Conservation (phyloP, 2,113 vertebrate genomes). For the Trochalopteron elliotii region DNA sequence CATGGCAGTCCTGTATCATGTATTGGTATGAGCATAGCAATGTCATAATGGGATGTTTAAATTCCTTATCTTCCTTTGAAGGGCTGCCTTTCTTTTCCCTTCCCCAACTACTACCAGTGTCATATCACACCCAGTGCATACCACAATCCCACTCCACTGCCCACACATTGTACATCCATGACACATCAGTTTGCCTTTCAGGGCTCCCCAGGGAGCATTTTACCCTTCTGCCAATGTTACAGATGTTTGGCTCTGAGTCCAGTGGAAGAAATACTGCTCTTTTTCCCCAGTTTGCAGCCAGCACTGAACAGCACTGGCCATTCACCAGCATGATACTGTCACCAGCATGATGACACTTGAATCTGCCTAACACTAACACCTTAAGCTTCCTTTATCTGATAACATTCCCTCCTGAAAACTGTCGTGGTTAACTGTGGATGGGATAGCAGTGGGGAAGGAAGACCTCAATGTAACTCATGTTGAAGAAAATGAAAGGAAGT, state of each 20-base stretch:
- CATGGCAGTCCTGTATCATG: not conserved
- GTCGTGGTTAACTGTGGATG: not conserved
- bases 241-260: not conserved
- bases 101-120: not conserved
- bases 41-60: not conserved
- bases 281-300: not conserved
- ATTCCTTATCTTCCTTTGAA: not conserved
- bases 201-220: not conserved
- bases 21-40: not conserved
- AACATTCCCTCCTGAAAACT: not conserved
- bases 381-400: not conserved
- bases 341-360: not conserved
- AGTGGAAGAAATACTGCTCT: not conserved
- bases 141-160: not conserved
- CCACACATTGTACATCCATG: accelerated
- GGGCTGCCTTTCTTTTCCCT: not conserved
- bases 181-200: not conserved
- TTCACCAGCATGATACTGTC: too few species aligned
- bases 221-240: not conserved
- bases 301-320: not conserved
- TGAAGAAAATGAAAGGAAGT: not conserved
- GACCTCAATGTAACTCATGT: not conserved
- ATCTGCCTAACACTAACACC: not conserved
- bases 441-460: not conserved
- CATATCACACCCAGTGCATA: not conserved